These are phyloP conservation scores for Drosophila rubida DNA, from an alignment of 2,888 invertebrate genomes.

Conservation along the genomic window DNA sequence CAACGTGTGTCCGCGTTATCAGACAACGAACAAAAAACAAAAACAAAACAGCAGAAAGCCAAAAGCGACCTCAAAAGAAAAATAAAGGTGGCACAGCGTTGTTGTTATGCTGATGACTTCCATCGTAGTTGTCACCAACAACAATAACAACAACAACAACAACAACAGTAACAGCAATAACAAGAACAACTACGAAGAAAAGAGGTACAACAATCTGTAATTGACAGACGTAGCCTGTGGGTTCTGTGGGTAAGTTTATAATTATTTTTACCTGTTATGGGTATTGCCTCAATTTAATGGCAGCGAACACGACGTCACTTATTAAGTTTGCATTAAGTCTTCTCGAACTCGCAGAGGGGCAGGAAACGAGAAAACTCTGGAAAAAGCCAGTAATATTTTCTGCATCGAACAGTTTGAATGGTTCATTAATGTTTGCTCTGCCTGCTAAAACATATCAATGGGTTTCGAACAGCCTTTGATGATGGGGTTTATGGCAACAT, in stretches of 20 bases:
- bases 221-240: conserved; percentile 35
- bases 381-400: too few relatives aligned
- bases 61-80: conserved; percentile 46
- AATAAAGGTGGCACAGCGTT: conserved; percentile 27
- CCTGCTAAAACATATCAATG: neutral
- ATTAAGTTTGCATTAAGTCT: conserved; percentile 3
- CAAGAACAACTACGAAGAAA: conserved; percentile 13
- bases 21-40: conserved; percentile 34
- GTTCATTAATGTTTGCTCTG: neutral
- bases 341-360: neutral
- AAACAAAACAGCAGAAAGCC: conserved; percentile 18
- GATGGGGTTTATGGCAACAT: conserved; percentile 2
- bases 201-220: conserved; percentile 25
- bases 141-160: conserved; percentile 25
- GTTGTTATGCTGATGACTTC: conserved; percentile 43
- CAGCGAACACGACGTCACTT: neutral
- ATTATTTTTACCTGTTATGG: conserved; percentile 23
- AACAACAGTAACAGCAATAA: neutral
- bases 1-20: conserved; percentile 56
- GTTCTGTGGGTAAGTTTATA: conserved; percentile 47
- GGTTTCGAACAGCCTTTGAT: neutral
- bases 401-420: neutral
- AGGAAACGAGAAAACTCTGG: neutral
- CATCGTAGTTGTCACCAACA: conserved; percentile 25
- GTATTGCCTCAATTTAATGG: conserved; percentile 5